Conservation (phyloP, 2,888 invertebrate genomes). For the Microctonus aethiopoides region DNA sequence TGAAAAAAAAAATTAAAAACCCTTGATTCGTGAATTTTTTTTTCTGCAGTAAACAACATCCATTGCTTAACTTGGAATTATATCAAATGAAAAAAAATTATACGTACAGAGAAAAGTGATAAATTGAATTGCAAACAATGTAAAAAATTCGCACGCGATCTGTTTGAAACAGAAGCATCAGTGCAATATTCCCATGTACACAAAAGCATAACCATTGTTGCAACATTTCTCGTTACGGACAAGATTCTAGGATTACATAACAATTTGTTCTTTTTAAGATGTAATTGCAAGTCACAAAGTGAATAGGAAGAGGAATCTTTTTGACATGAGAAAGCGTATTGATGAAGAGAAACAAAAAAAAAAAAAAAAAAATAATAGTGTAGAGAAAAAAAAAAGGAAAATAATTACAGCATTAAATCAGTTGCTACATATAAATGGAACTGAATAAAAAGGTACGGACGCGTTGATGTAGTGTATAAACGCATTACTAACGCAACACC, state of each 20-base stretch:
- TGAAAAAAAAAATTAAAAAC: not conserved
- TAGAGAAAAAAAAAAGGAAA: not conserved
- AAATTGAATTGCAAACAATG: not conserved
- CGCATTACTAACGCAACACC: conserved; percentile 1
- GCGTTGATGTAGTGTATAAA: conserved; percentile 12
- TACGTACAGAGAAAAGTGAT: not conserved
- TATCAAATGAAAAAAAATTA: not conserved
- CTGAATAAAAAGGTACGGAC: not conserved
- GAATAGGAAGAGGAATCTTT: not conserved
- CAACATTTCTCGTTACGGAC: not conserved
- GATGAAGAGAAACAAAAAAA: not conserved
- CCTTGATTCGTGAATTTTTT: too few species aligned
- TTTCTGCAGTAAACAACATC: too few species aligned
- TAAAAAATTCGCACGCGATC: not conserved
- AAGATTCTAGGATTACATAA: not conserved
- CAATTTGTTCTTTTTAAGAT: not conserved
- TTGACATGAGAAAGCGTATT: not conserved
- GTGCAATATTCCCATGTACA: not conserved
- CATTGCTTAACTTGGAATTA: not conserved
- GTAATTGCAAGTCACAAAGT: not conserved
- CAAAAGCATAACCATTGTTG: not conserved
- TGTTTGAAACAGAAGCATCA: not conserved
- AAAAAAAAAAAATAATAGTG: too few species aligned
- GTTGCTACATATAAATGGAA: not conserved
- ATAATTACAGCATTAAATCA: not conserved